These are phyloP conservation scores for Spheniscus humboldti DNA, from an alignment of 2,797 vertebrate species.

Conservation along the genomic window DNA sequence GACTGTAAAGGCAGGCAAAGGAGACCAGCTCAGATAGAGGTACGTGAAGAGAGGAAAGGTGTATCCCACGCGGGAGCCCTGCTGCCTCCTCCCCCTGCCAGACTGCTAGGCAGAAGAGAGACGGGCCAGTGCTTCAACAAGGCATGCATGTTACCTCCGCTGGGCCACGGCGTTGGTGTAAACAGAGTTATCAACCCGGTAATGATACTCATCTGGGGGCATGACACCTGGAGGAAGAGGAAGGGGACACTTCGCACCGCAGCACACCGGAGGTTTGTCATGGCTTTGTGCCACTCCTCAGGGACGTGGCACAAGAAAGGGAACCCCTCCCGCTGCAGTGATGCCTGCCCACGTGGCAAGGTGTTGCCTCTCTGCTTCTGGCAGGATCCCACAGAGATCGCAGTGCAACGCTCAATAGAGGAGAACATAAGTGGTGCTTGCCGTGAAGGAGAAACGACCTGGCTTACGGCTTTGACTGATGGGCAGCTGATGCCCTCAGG, in stretches of 20 bases:
- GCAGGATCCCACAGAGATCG: background rate
- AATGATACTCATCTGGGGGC: constrained; percentile 92
- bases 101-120: background rate
- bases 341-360: fast-evolving
- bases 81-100: background rate
- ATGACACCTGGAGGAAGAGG: constrained; percentile 83
- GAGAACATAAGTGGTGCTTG: fast-evolving
- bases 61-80: fast-evolving
- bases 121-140: background rate
- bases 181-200: constrained; percentile 85
- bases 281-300: fast-evolving
- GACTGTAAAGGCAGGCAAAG: too few species aligned
- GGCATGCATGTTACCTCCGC: constrained; percentile 74
- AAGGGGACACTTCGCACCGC: background rate
- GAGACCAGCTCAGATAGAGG: fast-evolving
- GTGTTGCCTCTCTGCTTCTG: background rate
- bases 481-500: background rate
- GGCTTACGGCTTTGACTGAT: background rate
- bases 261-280: fast-evolving
- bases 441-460: background rate
- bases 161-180: constrained; percentile 90
- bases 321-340: fast-evolving
- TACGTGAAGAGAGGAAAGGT: fast-evolving
- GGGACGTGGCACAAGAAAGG: fast-evolving
- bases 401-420: fast-evolving